phyloP scores from a whole-genome alignment of 2,797 vertebrate genomes.

The Sebastes taczanowskii region DNA sequence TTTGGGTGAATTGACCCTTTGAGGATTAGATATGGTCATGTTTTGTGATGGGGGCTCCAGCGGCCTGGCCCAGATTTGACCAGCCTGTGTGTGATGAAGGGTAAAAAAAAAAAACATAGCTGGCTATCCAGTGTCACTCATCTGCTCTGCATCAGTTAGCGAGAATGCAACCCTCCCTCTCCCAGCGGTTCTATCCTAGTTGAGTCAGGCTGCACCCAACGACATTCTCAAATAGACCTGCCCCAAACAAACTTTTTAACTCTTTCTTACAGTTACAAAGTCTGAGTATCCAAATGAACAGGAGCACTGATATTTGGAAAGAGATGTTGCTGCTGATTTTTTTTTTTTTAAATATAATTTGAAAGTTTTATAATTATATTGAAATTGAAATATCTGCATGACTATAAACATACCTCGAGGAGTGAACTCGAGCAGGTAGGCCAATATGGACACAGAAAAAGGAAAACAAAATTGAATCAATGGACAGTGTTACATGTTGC shows the following conservation, averaged over 20 bases:
- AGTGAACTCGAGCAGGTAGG: background rate
- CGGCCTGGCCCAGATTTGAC: conserved; percentile 62
- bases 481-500: background rate
- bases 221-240: background rate
- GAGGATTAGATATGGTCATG: conserved; percentile 17
- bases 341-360: background rate
- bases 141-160: conserved; percentile 25
- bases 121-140: conserved; percentile 42
- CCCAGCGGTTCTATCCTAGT: conserved; percentile 34
- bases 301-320: background rate
- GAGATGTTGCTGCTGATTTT: too few relatives aligned
- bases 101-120: conserved; percentile 19
- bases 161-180: conserved; percentile 1
- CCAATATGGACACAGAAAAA: background rate
- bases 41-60: conserved; percentile 12
- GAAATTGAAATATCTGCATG: background rate
- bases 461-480: background rate
- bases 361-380: background rate
- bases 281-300: background rate
- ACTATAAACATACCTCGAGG: background rate
- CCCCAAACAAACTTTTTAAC: background rate
- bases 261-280: background rate
- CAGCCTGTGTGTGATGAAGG: conserved; percentile 15
- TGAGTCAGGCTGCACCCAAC: conserved; percentile 15
- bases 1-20: conserved; percentile 39